Evolutionary conservation across 2,797 vertebrate genomes (phyloP), one percentile per base, ranked within the genome.

Genomic region (Lycodopsis pacificus): DNA sequence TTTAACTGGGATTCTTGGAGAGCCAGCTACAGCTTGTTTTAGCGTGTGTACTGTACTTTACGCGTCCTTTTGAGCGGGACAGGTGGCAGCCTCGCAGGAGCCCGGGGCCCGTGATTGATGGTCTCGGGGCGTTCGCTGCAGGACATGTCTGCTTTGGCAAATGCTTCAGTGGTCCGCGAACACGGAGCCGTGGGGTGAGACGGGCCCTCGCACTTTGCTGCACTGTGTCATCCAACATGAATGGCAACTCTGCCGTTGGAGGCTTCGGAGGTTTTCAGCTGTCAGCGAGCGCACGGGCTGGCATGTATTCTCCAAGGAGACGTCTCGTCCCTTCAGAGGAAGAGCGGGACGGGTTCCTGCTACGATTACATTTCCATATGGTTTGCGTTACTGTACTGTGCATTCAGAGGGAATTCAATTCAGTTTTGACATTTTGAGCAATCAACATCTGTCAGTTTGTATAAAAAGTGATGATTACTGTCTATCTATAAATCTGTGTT

Each of bases 11-110:
- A 71, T 54, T 77, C 53, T 42, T 36, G 25, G 61, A 49, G 56
- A 73, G 71, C 32, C 73, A 59, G 79, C 57, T 77, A 75, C 63
- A 63, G 71, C 71, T 77, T 64, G 65, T 70, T 59, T 59, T 49
- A 17, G 59, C 27, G 3, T 62, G 67, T 67, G 67, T 9, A 15
- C 77, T 77, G 32, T 38, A 72, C 36, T 65, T 8, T 34, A 58
- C 20, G 34, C 68, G 65, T 79, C 61, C 40, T 7, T 79, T 54
- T 65, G 34, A 71, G 71, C 22, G 66, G 77, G 77, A 76, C 88
- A 89, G 85, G 77, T 89, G 86, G 85, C 77, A 3, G 62, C 76
- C 84, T 75, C 3, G 65, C 80, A 79, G 82, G 79, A 69, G 76
- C 75, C 46, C 2, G 4, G 42, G 73, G 40, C 49, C 58, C 14